A percentile compares a stretch with the other conserved stretches of the same genome.
Conservation (phyloP, 2,113 vertebrate species). For the Mionectes macconnelli region DNA sequence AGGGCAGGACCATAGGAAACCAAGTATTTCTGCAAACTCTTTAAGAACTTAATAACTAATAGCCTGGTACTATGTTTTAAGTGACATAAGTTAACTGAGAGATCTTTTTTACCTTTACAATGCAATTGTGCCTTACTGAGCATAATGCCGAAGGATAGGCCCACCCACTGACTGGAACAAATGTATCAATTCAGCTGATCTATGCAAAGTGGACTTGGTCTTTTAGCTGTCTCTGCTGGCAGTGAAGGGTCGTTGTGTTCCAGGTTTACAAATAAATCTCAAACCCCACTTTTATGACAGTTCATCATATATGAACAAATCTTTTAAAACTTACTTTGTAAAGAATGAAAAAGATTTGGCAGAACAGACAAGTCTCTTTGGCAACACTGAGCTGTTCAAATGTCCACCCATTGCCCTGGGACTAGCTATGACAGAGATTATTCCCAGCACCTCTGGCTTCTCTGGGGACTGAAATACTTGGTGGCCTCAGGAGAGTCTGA, state of each 20-base stretch:
- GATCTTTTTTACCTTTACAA: neutral
- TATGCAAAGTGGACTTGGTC: neutral
- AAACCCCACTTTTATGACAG: neutral
- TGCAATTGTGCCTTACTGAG: neutral
- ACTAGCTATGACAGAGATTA: neutral
- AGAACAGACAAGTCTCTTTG: neutral
- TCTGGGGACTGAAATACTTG: neutral
- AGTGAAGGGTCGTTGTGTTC: neutral
- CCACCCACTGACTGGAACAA: neutral
- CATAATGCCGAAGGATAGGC: neutral
- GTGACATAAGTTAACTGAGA: neutral
- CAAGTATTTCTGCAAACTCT: neutral
- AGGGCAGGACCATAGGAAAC: neutral
- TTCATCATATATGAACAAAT: neutral
- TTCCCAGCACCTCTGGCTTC: neutral
- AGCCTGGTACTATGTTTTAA: neutral
- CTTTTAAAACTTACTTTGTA: neutral
- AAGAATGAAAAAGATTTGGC: neutral
- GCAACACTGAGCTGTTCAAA: neutral
- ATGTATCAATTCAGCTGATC: neutral
- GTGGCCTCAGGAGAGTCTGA: neutral
- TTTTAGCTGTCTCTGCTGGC: neutral
- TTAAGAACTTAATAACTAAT: neutral
- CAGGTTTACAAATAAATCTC: neutral
- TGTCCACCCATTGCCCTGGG: neutral